Base-by-base conservation (phyloP, 2,113 vertebrate species). In the Paralichthys olivaceus region DNA sequence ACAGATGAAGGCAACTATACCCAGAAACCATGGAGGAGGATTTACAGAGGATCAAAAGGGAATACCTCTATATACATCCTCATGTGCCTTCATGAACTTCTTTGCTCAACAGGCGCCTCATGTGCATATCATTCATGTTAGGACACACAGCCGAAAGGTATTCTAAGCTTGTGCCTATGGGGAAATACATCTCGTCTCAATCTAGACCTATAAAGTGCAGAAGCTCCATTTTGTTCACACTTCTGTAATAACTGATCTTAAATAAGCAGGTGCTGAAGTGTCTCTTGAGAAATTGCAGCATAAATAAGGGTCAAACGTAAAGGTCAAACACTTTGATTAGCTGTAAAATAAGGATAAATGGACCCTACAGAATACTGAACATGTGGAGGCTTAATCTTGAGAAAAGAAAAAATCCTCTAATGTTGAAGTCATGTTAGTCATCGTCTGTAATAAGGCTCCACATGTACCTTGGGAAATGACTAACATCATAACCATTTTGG, bases 391-490 rank as follows among this genome's bases (percentile, higher is more conserved):
- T 66, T 12, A 20, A 15, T 14, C 47, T 13, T 29, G 7, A 66
- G 6, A 49, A 65, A 34, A 58, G 3, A 7, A 45, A 58, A 4
- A 61, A 34, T 57, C 14, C 7, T 64, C 1, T 51, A 72, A 9
- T 69, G 23, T 34, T 80, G 55, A 69, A 70, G 58, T 65, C 0
- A 22, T 49, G n/a, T 84, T 32, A 56, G 51, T 78, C 66, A 76
- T 58, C 8, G 37, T 12, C 51, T 77, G 55, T 37, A 77, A 68
- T 59, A 59, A n/a, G 22, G 22, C 32, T 29, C 55, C 68, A 65
- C 68, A 20, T 69, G 78, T n/a, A 78, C 29, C 65, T 34, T 76
- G 82, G 90, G 77, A 91, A 89, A 90, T 90, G 84, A 87, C 88
- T 89, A 79, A 90, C 0, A 14, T 69, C 80, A 60, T 7, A 84